Evolutionary conservation across 92 coral and sea anemone genomes (phyloP).

Genomic region (Epizoanthus rinbou): DNA sequence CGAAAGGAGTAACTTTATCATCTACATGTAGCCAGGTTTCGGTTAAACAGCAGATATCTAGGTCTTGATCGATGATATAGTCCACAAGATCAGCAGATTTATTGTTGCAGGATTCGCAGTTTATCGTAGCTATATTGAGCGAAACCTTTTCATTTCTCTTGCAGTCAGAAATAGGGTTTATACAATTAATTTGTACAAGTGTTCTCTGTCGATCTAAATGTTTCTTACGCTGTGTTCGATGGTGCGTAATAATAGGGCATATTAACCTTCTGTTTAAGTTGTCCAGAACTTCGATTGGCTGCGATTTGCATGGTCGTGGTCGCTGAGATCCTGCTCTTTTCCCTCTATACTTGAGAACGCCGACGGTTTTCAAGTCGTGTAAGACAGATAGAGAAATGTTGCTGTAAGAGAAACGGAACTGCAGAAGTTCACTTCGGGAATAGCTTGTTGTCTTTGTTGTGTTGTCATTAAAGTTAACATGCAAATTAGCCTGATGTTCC

Average conservation of each 20-base stretch:
- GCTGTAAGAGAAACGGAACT: conserved; percentile 24
- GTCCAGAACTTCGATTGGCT: conserved; percentile 19
- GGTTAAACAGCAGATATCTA: neutral
- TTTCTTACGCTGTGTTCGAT: conserved; percentile 28
- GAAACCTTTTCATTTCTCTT: conserved; percentile 6
- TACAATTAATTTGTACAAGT: conserved; percentile 18
- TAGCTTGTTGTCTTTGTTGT: conserved; percentile 21
- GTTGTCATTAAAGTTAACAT: conserved; percentile 26
- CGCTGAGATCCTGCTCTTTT: conserved; percentile 29
- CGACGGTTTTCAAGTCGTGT: conserved; percentile 22
- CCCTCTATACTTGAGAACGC: conserved; percentile 24
- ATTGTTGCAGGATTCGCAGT: neutral
- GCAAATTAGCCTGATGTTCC: conserved; percentile 29
- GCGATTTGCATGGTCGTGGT: conserved; percentile 23
- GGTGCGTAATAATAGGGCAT: conserved; percentile 25
- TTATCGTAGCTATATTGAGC: conserved; percentile 20
- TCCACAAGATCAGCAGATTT: neutral
- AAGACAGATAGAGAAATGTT: conserved; percentile 23
- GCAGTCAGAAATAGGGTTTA: conserved; percentile 8
- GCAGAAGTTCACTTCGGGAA: conserved; percentile 24
- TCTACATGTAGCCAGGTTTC: neutral
- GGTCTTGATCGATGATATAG: conserved; percentile 1
- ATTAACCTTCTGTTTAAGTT: conserved; percentile 12
- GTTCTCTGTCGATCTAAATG: conserved; percentile 19
- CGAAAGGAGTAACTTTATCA: neutral